Percentiles rank a stretch among this genome's conserved stretches.
phyloP scores from a whole-genome alignment of 2,888 invertebrate species.

The Conus canariensis region DNA sequence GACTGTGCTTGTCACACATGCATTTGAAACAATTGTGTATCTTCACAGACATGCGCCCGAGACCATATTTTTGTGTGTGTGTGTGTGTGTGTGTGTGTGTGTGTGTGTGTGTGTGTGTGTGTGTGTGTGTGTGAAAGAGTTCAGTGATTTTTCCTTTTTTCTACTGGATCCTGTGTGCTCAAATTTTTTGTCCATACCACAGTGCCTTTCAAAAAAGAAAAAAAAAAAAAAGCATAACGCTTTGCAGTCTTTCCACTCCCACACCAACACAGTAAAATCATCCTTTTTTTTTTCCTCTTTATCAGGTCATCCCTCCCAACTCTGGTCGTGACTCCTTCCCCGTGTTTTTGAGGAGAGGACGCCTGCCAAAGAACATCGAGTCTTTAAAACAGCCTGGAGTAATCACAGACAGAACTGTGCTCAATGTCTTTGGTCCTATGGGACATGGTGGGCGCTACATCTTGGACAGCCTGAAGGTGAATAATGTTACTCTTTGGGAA shows the following conservation, averaged over 20 bases:
- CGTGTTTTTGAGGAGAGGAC: conserved; percentile 87
- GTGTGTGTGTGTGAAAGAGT: too few relatives aligned
- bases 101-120: not conserved
- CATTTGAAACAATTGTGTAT: too few relatives aligned
- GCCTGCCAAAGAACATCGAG: conserved; percentile 86
- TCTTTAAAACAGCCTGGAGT: conserved; percentile 76
- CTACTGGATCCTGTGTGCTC: too few relatives aligned
- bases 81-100: not conserved
- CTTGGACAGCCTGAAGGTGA: conserved; percentile 78
- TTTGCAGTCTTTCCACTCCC: too few relatives aligned
- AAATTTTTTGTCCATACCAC: too few relatives aligned
- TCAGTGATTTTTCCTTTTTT: too few relatives aligned
- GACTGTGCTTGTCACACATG: too few relatives aligned
- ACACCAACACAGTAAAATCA: too few relatives aligned
- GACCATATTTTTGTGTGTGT: too few relatives aligned
- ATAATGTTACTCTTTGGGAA: not conserved
- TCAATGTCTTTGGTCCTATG: conserved; percentile 79
- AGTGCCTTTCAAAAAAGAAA: too few relatives aligned
- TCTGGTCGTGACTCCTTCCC: conserved; percentile 86
- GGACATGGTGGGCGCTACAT: conserved; percentile 78
- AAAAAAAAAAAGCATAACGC: too few relatives aligned
- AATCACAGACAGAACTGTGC: conserved; percentile 76
- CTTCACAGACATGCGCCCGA: too few relatives aligned
- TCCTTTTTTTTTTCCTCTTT: not conserved
- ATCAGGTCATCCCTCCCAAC: conserved; percentile 80